These are phyloP conservation scores for Ormyrus labotus DNA, from an alignment of 2,888 invertebrate genomes.

Conservation along the genomic window DNA sequence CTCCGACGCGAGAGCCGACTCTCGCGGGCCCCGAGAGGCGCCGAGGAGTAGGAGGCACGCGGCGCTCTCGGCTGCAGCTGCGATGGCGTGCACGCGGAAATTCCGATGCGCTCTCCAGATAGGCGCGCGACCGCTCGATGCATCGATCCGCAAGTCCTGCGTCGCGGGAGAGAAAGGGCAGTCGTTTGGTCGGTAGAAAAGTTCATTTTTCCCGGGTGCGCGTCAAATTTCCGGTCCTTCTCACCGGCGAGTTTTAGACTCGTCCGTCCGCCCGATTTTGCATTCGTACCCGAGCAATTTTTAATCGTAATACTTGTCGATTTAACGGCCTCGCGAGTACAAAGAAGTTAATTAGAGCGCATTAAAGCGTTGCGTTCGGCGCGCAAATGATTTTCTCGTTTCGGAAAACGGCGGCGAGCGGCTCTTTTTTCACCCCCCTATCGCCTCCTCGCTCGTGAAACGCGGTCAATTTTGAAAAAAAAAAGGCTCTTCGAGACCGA, in stretches of 20 bases:
- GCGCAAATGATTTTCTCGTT: no score
- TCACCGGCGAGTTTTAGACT: neutral
- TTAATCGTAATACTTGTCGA: no score
- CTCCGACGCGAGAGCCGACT: constrained; percentile 1
- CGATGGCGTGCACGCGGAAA: constrained; percentile 23
- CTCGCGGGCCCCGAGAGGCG: neutral
- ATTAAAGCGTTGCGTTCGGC: no score
- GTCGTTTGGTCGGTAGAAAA: no score
- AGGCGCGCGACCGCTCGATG: neutral
- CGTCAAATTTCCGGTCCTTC: constrained; percentile 32
- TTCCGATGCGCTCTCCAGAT: neutral
- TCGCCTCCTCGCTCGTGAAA: neutral
- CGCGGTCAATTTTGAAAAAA: no score
- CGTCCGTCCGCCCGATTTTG: no score
- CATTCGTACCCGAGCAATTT: no score
- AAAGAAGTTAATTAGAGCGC: no score
- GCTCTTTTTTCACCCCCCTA: neutral
- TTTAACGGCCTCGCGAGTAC: no score
- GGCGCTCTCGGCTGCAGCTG: neutral
- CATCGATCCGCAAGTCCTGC: neutral
- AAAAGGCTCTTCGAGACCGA: neutral
- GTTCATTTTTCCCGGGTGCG: constrained; percentile 8
- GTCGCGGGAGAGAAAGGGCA: neutral
- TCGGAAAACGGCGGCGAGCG: no score
- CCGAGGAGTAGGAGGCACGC: no score